Evolutionary conservation across 2,113 vertebrate species (phyloP), one percentile per base, ranked within the genome.

Genomic region (Mobula hypostoma): DNA sequence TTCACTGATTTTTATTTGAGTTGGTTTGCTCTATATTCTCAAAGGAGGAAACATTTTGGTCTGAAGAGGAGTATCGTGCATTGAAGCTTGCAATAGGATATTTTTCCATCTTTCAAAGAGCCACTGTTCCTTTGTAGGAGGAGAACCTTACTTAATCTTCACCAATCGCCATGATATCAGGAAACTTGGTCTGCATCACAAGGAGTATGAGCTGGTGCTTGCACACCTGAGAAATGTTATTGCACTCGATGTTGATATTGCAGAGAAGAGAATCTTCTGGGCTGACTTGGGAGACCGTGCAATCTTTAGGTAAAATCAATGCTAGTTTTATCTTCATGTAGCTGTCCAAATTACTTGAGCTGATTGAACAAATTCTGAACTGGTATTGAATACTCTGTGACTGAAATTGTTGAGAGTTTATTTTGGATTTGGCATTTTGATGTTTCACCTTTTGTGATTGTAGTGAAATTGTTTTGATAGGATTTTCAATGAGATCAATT

Each of bases 101-200:
- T 4, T 79, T 79, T 79, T 32, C 1, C 3, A 32, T 36, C 6
- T 79, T 85, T 80, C 17, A 7, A 56, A 85, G 21, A 56, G 8
- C 80, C 2, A 63, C 11, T 4, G 2, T 19, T 68, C 17, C 21
- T 48, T 70, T n/a, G 14, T 58, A 94, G 94, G 87, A 36, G 68
- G 29, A 36, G 66, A 90, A 70, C 70, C 94, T 15, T 94, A 74
- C 56, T 29, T 94, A 36, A 48, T 94, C 66, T 94, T 94, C 72
- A 94, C 94, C 7, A 94, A 87, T 88, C 94, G 72, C 29, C 94
- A 94, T 78, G 94, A 94, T n/a, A 90, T 94, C 83, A 83, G 94
- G 36, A 72, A 61, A 27, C 29, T 94, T 70, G 94, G 74, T 29
- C n/a, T 88, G 11, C 32, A 32, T 7, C 94, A 77, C 72, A 94